A percentile compares a stretch with the other conserved stretches of the same genome.
phyloP scores from a whole-genome alignment of 2,113 vertebrate genomes.

The Eretmochelys imbricata region DNA sequence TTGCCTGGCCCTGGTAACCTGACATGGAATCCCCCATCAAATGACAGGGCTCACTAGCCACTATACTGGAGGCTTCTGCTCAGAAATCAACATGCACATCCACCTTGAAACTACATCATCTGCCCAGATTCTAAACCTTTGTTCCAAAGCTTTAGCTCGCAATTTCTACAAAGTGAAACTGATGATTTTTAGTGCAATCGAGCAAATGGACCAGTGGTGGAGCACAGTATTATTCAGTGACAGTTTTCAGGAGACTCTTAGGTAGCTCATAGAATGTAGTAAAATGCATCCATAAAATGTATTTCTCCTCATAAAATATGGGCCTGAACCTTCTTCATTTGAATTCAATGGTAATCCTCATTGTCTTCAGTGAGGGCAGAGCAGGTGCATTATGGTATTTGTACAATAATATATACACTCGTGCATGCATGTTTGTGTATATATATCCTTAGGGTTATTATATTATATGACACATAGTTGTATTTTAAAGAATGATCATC shows the following conservation, averaged over 20 bases:
- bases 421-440: not conserved
- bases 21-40: not conserved
- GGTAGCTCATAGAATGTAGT: not conserved
- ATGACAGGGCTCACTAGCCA: not conserved
- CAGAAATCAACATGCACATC: not conserved
- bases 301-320: not conserved
- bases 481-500: not conserved
- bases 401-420: accelerated
- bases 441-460: not conserved
- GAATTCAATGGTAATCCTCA: not conserved
- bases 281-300: not conserved
- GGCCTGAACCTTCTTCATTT: not conserved
- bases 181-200: not conserved
- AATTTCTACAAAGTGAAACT: not conserved
- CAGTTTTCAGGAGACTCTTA: accelerated
- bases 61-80: not conserved
- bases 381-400: not conserved
- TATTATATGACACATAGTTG: not conserved
- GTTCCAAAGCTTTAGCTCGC: not conserved
- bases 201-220: not conserved
- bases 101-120: not conserved
- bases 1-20: not conserved
- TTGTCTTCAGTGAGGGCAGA: not conserved
- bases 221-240: accelerated
- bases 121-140: not conserved